Conservation (phyloP, 2,888 invertebrate genomes). For the Sinohyriopsis cumingii region DNA sequence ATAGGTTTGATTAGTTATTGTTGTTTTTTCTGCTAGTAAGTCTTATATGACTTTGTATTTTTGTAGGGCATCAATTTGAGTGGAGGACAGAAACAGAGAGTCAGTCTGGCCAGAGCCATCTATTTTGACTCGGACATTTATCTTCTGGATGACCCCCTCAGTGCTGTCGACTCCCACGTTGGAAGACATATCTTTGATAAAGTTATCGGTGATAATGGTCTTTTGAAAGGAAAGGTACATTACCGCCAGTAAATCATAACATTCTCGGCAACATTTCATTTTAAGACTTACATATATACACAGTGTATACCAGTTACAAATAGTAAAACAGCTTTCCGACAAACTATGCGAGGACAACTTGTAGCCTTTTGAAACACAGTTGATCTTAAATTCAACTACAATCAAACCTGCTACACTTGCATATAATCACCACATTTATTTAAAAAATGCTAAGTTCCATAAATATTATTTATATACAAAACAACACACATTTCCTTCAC, state of each 20-base stretch:
- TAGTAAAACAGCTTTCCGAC: no score
- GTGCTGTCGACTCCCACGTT: conserved; percentile 70
- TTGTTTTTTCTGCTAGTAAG: no score
- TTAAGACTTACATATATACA: neutral
- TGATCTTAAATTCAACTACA: no score
- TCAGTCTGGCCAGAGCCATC: conserved; percentile 67
- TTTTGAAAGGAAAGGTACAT: conserved; percentile 58
- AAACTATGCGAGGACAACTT: no score
- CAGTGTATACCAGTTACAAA: no score
- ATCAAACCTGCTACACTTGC: no score
- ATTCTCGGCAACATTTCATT: neutral
- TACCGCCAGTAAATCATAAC: neutral
- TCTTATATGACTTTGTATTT: neutral
- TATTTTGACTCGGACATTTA: conserved; percentile 68
- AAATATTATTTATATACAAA: no score
- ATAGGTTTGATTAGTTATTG: no score
- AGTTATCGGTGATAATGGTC: conserved; percentile 65
- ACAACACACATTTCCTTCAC: no score
- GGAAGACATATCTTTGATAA: conserved; percentile 67
- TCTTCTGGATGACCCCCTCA: conserved; percentile 70
- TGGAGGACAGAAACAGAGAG: conserved; percentile 70
- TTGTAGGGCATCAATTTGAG: conserved; percentile 68
- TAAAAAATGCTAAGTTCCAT: no score
- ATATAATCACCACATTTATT: no score
- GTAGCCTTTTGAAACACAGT: no score